A percentile compares a stretch with the other conserved stretches of the same genome.
phyloP scores from a whole-genome alignment of 2,888 invertebrate species.

The Meliscaeva auricollis region DNA sequence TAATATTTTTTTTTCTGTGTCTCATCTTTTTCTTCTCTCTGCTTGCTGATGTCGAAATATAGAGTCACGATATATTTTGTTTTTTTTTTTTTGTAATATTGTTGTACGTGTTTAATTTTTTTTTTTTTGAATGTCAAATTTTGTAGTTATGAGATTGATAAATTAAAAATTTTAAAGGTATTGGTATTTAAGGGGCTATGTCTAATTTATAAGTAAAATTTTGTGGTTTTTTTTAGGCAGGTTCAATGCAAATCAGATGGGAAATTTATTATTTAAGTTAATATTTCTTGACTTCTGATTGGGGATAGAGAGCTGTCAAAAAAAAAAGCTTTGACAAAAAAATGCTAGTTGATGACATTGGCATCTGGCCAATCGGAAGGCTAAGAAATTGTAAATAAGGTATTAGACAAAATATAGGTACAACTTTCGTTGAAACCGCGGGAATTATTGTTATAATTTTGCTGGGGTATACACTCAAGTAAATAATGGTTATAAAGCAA shows the following conservation, averaged over 20 bases:
- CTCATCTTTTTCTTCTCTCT: conserved; percentile 33
- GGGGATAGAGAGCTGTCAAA: background rate
- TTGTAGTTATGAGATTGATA: conserved; percentile 45
- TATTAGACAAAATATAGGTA: no score
- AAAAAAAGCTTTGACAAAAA: background rate
- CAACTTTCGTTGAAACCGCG: background rate
- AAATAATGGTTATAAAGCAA: conserved; percentile 56
- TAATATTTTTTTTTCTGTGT: conserved; percentile 32
- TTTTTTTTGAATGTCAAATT: conserved; percentile 55
- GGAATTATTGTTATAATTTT: conserved; percentile 24
- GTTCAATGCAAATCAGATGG: conserved; percentile 13
- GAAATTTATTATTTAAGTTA: no score
- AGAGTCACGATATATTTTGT: conserved; percentile 52
- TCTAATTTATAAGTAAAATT: conserved; percentile 35
- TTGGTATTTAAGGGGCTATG: conserved; percentile 41
- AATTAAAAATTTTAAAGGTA: conserved; percentile 37
- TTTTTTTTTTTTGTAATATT: conserved; percentile 43
- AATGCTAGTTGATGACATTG: background rate
- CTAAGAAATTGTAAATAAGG: no score
- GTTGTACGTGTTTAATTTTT: conserved; percentile 59
- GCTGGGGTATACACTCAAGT: conserved; percentile 51
- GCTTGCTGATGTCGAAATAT: conserved; percentile 57
- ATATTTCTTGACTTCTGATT: background rate
- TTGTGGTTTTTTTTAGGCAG: conserved; percentile 8
- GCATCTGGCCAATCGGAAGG: no score